These are phyloP conservation scores for Phalera bucephala DNA, from an alignment of 2,888 invertebrate genomes.

Conservation along the genomic window DNA sequence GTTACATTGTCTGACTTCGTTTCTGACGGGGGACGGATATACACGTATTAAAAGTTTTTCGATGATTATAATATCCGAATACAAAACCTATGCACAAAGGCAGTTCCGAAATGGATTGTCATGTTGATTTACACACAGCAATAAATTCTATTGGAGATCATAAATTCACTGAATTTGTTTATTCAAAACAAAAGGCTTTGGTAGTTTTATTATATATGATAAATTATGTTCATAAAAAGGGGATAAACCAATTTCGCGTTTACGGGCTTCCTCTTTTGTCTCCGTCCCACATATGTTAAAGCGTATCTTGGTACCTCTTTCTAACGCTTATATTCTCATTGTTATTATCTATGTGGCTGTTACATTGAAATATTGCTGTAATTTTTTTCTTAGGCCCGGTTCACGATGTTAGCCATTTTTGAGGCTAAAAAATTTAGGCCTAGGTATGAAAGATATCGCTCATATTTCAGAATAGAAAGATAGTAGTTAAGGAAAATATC, in stretches of 20 bases:
- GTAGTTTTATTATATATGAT: constrained; percentile 42
- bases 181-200: constrained; percentile 34
- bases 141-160: constrained; percentile 14
- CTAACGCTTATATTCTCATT: constrained; percentile 18
- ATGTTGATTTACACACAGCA: constrained; percentile 6
- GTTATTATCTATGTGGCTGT: constrained; percentile 33
- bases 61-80: too few species aligned
- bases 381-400: constrained; percentile 26
- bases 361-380: constrained; percentile 33
- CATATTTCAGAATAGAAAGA: too few species aligned
- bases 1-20: too few species aligned
- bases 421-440: too few species aligned
- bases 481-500: too few species aligned
- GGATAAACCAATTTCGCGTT: constrained; percentile 35
- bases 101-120: constrained; percentile 10
- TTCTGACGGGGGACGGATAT: too few species aligned
- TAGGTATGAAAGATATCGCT: too few species aligned
- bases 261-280: constrained; percentile 22
- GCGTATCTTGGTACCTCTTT: constrained; percentile 12
- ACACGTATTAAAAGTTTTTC: too few species aligned
- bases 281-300: constrained; percentile 7
- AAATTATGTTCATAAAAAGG: constrained; percentile 45
- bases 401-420: neutral
- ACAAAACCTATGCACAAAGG: too few species aligned
- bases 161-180: constrained; percentile 40